Evolutionary conservation across 2,888 invertebrate species (phyloP), one percentile per base, ranked within the genome.

Genomic region (Subacronicta megacephala): DNA sequence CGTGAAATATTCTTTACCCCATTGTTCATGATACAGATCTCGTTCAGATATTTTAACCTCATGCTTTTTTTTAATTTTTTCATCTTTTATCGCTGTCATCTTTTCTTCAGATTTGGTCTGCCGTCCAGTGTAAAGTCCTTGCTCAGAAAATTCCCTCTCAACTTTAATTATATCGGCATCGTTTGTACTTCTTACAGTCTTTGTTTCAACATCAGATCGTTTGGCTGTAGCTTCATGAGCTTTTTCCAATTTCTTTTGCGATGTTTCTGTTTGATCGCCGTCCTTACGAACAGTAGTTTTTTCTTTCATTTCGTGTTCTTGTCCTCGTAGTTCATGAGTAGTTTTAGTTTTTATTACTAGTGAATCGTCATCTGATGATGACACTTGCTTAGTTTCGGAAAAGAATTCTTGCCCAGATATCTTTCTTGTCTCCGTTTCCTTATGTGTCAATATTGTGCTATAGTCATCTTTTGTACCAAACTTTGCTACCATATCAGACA

Each of bases 1-100:
- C 10, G 93, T 93, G 58, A 94, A 95, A 78, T 94, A 95, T 84
- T 95, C 94, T 75, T 94, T 94, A 5, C 94, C 94, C 94, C 94
- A 95, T 62, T 94, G 94, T 65, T 95, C 94, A 77, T 94, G 94
- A 6, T 90, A 94, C 62, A 95, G 72, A 72, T 95, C 94, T 72
- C 94, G 83, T 82, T 95, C 94, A 2, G 94, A 94, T 67, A 94
- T 94, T 83, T 94, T 94, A 0, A 95, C 83, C 80, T 95, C 94
- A 53, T 94, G 89, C 66, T 91, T 91, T 69, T 92, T 94, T 64
- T 92, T 93, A 1, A 90, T 77, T 6, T 89, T 92, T 64, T 93
- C 95, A 63, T 95, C 94, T 82, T 90, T 95, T 0, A 94, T 75
- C 4, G 94, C 90, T 31, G 94, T 94, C 89, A 94, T 93, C 77